A percentile compares a stretch with the other conserved stretches of the same genome.
Conservation (phyloP, 2,888 invertebrate genomes). For the Aleiodes testaceus region DNA sequence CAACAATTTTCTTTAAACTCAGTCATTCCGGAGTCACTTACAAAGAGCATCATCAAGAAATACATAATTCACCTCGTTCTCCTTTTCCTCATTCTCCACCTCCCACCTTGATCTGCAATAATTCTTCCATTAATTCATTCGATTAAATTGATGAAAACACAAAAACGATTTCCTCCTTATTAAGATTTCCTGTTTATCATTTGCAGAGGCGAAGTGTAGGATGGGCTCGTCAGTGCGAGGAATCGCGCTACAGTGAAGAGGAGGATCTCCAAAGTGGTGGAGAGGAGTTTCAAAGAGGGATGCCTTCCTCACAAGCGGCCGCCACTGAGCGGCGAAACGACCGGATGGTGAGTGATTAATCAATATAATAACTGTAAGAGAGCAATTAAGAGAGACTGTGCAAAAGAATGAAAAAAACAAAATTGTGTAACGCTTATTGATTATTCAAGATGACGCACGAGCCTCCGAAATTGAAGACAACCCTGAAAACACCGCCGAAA, state of each 20-base stretch:
- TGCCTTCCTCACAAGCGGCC: constrained; percentile 71
- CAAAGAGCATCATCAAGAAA: too few relatives aligned
- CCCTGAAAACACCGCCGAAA: constrained; percentile 81
- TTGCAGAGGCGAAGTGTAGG: constrained; percentile 67
- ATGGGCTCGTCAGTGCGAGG: constrained; percentile 67
- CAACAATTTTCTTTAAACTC: too few relatives aligned
- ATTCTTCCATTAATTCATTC: neutral
- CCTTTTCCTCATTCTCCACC: too few relatives aligned
- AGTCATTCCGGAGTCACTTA: too few relatives aligned
- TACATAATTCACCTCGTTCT: too few relatives aligned
- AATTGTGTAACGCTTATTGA: neutral
- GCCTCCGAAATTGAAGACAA: constrained; percentile 70
- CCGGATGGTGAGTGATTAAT: constrained; percentile 62
- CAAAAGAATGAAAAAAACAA: neutral
- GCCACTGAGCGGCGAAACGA: constrained; percentile 69
- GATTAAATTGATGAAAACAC: neutral
- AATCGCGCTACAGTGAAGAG: constrained; percentile 64
- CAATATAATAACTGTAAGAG: constrained; percentile 6
- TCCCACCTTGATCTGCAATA: too few relatives aligned
- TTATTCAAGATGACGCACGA: constrained; percentile 65
- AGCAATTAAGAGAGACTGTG: neutral
- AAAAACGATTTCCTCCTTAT: constrained; percentile 41
- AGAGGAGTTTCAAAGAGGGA: constrained; percentile 56
- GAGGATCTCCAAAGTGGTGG: constrained; percentile 51
- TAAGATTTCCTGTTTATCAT: constrained; percentile 55